These are phyloP conservation scores for Elachura formosa DNA, from an alignment of 2,113 vertebrate genomes.

Conservation along the genomic window DNA sequence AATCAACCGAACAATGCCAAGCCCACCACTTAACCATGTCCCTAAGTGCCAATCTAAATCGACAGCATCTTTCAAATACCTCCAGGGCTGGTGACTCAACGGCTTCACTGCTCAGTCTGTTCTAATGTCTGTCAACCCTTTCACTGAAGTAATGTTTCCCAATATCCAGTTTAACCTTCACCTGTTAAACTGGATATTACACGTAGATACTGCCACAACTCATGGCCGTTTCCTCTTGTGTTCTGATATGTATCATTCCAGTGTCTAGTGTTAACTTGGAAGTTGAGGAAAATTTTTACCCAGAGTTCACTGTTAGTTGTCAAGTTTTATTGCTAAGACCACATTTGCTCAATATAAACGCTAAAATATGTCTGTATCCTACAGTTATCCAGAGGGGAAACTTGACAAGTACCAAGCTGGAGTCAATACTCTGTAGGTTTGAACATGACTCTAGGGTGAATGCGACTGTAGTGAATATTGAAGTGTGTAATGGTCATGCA, in stretches of 20 bases:
- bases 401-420: neutral
- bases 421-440: neutral
- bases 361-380: neutral
- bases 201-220: neutral
- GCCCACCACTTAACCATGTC: accelerated
- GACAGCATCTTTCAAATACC: neutral
- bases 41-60: neutral
- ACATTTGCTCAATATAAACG: neutral
- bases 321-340: neutral
- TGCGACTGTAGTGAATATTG: neutral
- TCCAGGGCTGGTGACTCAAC: neutral
- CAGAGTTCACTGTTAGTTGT: neutral
- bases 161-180: neutral
- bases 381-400: neutral
- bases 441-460: neutral
- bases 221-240: neutral
- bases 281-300: neutral
- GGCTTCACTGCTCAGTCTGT: neutral
- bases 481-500: neutral
- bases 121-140: neutral
- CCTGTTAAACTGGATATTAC: too few species aligned
- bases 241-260: neutral
- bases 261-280: neutral
- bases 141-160: neutral
- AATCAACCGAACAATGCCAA: neutral